These are phyloP conservation scores for Drosophila takahashii DNA, from an alignment of 1,140 invertebrate genomes.

Conservation along the genomic window DNA sequence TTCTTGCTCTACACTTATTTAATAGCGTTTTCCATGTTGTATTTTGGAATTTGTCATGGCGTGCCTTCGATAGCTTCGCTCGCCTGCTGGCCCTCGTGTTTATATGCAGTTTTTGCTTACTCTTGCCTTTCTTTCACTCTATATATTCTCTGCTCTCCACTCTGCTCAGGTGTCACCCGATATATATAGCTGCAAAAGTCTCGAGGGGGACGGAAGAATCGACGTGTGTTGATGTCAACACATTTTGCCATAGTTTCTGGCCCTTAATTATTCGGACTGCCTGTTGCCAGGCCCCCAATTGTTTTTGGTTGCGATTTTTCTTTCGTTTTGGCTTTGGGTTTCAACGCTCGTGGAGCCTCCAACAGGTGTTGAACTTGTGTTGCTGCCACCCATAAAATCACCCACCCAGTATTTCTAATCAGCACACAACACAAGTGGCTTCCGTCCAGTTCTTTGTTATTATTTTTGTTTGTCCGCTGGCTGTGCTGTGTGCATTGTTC, in stretches of 20 bases:
- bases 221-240: constrained; percentile 23
- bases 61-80: constrained; percentile 31
- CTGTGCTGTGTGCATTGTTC: constrained; percentile 33
- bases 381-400: background rate
- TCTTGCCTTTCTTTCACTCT: constrained; percentile 25
- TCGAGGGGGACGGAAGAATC: constrained; percentile 9
- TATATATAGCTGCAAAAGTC: constrained; percentile 3
- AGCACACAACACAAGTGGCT: constrained; percentile 33
- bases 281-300: constrained; percentile 24
- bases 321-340: background rate
- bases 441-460: constrained; percentile 24
- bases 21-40: constrained; percentile 18
- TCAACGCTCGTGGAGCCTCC: background rate
- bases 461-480: constrained; percentile 19
- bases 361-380: constrained; percentile 50
- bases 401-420: constrained; percentile 35
- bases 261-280: constrained; percentile 25
- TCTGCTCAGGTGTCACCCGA: constrained; percentile 42
- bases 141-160: background rate
- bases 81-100: constrained; percentile 25
- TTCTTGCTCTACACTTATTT: background rate
- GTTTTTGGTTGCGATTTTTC: constrained; percentile 12
- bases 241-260: constrained; percentile 22
- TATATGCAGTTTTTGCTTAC: constrained; percentile 47
- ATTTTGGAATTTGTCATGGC: constrained; percentile 41